Base-by-base conservation (phyloP, 1,140 invertebrate species). In the Berghia stephanieae region DNA sequence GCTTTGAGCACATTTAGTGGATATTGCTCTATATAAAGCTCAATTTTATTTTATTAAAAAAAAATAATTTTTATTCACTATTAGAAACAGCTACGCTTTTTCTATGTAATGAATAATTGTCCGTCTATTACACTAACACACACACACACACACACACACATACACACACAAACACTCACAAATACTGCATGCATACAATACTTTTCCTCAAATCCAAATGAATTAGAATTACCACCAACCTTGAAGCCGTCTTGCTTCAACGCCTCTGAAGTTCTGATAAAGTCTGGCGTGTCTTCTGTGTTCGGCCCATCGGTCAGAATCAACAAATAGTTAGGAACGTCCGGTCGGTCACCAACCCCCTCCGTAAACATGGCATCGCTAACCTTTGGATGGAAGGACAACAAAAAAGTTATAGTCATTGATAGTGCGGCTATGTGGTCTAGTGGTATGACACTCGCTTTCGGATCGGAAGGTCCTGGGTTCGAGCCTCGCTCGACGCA, bases 261-360 rank as follows among this genome's bases (percentile, higher is more conserved):
- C 31, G 60, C 34, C 46, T 80, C 68, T 4, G 82, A 81, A 21
- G 82, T 77, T 27, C 75, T 40, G 16, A 81, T 78, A 13, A 81
- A 82, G 6, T 80, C 40, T 13, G 82, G 73, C 6, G 80, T 55
- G 18, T 83, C 80, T 13, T 79, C 74, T 70, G 82, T 83, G 2
- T 81, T 79, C 44, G 82, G 84, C 0, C 83, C 76, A 77, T 88
- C 86, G 0, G 87, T 88, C 18, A 88, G 81, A 3, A 88, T 76
- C 43, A 88, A 75, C 34, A 85, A 81, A 16, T 80, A 82, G 69
- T 88, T 85, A n/a, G 86, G 84, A 18, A 83, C 86, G 66, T 82
- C 80, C 10, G 75, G 77, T 72, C 87, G 77, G 60, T 85, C 86
- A 16, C 86, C 87, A 31, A 69, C 73, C 2, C 60, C 77, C n/a